Evolutionary conservation across 2,113 vertebrate genomes (phyloP).

Genomic region (Suncus etruscus): DNA sequence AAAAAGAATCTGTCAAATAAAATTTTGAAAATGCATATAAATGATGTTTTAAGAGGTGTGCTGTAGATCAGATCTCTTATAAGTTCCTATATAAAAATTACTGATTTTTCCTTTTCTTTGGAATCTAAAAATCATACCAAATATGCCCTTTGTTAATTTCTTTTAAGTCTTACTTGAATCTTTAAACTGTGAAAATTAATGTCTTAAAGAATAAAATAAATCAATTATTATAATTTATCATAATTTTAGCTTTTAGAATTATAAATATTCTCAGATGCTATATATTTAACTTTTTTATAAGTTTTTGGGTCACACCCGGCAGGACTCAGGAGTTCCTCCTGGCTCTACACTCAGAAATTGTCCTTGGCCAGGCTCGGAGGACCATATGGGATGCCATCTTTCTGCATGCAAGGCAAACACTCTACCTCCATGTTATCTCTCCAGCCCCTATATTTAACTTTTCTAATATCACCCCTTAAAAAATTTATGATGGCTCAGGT

Average conservation of each 20-base stretch:
- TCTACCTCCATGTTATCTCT: too few relatives aligned
- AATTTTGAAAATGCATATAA: neutral
- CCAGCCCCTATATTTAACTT: too few relatives aligned
- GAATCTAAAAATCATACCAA: neutral
- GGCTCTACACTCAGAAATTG: too few relatives aligned
- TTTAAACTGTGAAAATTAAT: neutral
- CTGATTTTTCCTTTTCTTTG: neutral
- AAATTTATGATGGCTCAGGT: neutral
- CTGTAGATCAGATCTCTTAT: neutral
- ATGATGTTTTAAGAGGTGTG: constrained; percentile 4
- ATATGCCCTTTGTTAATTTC: constrained; percentile 46
- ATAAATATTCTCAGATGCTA: neutral
- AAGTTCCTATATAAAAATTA: neutral
- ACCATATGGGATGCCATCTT: too few relatives aligned
- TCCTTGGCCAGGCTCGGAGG: too few relatives aligned
- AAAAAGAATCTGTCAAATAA: neutral
- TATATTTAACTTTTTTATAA: neutral
- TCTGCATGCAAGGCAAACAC: too few relatives aligned
- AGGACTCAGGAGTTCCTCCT: too few relatives aligned
- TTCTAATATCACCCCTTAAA: neutral
- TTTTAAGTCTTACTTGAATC: neutral
- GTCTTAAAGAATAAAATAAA: neutral
- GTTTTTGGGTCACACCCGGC: too few relatives aligned
- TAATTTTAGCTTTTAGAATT: neutral
- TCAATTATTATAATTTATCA: neutral